phyloP scores from a whole-genome alignment of 35 echinoderm and acorn worm species.

The Stichopus chloronotus region DNA sequence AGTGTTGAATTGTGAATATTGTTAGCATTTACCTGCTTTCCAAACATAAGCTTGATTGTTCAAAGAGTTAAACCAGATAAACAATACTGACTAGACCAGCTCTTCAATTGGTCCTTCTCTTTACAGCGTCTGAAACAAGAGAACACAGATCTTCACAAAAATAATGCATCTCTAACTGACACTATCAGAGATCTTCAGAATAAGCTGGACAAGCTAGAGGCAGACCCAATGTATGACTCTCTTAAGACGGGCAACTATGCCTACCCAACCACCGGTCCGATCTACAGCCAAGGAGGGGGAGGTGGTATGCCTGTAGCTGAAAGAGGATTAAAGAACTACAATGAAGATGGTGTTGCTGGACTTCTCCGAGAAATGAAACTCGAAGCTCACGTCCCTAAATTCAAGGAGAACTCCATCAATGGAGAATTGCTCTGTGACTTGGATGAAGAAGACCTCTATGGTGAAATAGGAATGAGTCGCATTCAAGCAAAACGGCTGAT shows the following conservation, averaged over 20 bases:
- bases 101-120: background rate
- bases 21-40: no score
- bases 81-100: no score
- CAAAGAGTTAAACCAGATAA: no score
- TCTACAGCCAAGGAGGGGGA: slow-evolving; percentile 11
- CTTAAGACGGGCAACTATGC: background rate
- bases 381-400: slow-evolving; percentile 1
- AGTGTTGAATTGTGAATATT: no score
- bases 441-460: background rate
- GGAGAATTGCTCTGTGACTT: slow-evolving; percentile 4
- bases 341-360: background rate
- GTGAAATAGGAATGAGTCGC: slow-evolving; percentile 35
- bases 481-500: slow-evolving; percentile 45
- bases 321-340: background rate
- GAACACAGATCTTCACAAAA: background rate
- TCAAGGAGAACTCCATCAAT: slow-evolving; percentile 37
- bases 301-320: background rate
- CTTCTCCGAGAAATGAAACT: slow-evolving; percentile 1
- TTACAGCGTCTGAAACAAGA: background rate
- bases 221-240: slow-evolving; percentile 35
- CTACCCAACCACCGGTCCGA: background rate
- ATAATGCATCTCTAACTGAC: slow-evolving; percentile 14
- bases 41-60: no score
- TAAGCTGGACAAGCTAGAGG: slow-evolving; percentile 11
- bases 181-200: slow-evolving; percentile 4